phyloP scores from a whole-genome alignment of 2,888 invertebrate genomes.

The Phaonia tiefii region DNA sequence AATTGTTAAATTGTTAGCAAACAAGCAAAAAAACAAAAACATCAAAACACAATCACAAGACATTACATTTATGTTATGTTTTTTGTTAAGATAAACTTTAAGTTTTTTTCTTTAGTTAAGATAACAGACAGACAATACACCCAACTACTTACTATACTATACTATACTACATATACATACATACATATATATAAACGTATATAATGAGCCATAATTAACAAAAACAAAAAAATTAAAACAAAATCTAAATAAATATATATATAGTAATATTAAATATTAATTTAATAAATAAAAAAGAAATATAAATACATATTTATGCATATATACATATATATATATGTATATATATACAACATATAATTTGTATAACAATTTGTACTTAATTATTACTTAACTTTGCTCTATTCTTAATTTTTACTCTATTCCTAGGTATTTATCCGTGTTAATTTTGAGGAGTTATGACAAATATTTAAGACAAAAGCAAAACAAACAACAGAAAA shows the following conservation, averaged over 20 bases:
- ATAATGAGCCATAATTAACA: slow-evolving; percentile 17
- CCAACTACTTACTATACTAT: background rate
- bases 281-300: background rate
- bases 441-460: slow-evolving; percentile 80
- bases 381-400: slow-evolving; percentile 20
- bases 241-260: slow-evolving; percentile 26
- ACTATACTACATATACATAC: background rate
- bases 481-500: slow-evolving; percentile 68
- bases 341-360: slow-evolving; percentile 37
- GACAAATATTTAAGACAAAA: slow-evolving; percentile 69
- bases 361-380: slow-evolving; percentile 42
- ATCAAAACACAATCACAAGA: slow-evolving; percentile 26
- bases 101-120: slow-evolving; percentile 9
- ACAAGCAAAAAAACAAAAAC: slow-evolving; percentile 2
- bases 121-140: background rate
- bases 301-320: too few species aligned
- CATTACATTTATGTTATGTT: slow-evolving; percentile 28
- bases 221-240: background rate
- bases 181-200: background rate
- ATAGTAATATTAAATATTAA: too few species aligned
- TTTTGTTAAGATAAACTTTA: slow-evolving; percentile 19
- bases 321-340: slow-evolving; percentile 7
- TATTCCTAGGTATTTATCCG: slow-evolving; percentile 80
- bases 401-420: slow-evolving; percentile 8
- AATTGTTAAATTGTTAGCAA: slow-evolving; percentile 14